Percentiles rank a stretch among this genome's conserved stretches.
These are phyloP conservation scores for Gephyroberyx darwinii DNA, from an alignment of 2,797 vertebrate species.

Conservation along the genomic window DNA sequence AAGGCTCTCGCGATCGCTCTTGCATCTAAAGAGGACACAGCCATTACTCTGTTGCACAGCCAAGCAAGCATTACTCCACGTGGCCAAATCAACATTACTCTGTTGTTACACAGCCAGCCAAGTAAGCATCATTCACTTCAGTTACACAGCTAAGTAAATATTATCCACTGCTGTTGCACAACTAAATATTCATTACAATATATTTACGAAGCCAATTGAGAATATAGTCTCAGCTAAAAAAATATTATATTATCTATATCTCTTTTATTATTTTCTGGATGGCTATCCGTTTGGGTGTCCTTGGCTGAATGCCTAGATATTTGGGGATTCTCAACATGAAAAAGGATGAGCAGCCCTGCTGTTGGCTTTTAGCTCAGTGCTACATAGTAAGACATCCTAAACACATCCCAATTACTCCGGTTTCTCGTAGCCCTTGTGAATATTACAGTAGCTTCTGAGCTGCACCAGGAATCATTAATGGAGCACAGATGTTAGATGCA, in stretches of 20 bases:
- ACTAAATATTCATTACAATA: slow-evolving; percentile 55
- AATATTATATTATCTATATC: neutral
- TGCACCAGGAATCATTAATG: slow-evolving; percentile 70
- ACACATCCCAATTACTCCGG: slow-evolving; percentile 63
- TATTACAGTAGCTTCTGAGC: slow-evolving; percentile 72
- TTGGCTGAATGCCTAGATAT: slow-evolving; percentile 24
- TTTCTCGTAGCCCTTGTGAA: slow-evolving; percentile 62
- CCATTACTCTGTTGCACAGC: slow-evolving; percentile 62
- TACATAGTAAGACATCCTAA: slow-evolving; percentile 64
- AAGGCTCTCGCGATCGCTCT: slow-evolving; percentile 60
- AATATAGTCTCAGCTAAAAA: slow-evolving; percentile 24
- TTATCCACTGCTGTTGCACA: slow-evolving; percentile 51
- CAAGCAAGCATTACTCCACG: slow-evolving; percentile 23
- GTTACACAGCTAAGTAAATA: slow-evolving; percentile 43
- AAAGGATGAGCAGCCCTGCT: slow-evolving; percentile 20
- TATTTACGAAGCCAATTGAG: slow-evolving; percentile 46
- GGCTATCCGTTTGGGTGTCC: slow-evolving; percentile 15
- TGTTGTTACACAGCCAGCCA: slow-evolving; percentile 32
- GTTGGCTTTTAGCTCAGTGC: slow-evolving; percentile 33
- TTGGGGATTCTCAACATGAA: slow-evolving; percentile 31
- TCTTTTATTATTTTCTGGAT: neutral
- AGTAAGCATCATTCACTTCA: slow-evolving; percentile 53
- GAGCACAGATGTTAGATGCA: slow-evolving; percentile 73
- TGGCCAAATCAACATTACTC: slow-evolving; percentile 1
- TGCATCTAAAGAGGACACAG: slow-evolving; percentile 65